Evolutionary conservation across 2,888 invertebrate species (phyloP).

Genomic region (Scaptomyza reducta): DNA sequence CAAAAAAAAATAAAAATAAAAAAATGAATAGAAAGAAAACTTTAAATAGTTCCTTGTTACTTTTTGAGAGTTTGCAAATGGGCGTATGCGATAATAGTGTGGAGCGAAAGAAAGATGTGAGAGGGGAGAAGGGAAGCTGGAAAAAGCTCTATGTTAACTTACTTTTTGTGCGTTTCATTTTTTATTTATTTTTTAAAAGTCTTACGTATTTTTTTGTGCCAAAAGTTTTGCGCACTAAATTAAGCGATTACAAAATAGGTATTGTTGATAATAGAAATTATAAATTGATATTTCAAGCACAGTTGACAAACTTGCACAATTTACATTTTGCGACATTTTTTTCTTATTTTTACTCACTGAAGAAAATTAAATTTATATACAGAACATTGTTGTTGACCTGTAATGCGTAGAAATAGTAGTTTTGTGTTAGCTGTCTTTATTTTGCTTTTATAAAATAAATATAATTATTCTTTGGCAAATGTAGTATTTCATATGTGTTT

Average conservation of each 20-base stretch:
- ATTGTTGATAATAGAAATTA: conserved; percentile 66
- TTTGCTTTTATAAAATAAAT: too few species aligned
- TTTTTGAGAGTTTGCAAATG: conserved; percentile 67
- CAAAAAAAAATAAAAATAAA: conserved; percentile 17
- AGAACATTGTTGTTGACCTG: too few species aligned
- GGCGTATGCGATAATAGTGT: conserved; percentile 22
- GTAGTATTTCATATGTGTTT: too few species aligned
- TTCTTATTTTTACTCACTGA: too few species aligned
- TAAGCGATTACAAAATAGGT: conserved; percentile 72
- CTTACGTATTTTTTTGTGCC: conserved; percentile 51
- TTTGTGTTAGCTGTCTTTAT: too few species aligned
- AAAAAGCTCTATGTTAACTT: conserved; percentile 65
- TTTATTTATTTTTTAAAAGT: conserved; percentile 13
- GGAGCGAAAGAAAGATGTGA: not conserved
- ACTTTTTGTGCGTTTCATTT: conserved; percentile 54
- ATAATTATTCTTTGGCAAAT: too few species aligned
- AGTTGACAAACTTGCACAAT: conserved; percentile 20
- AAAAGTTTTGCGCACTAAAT: conserved; percentile 69
- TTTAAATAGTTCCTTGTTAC: conserved; percentile 72
- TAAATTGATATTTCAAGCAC: conserved; percentile 55
- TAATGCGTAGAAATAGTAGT: too few species aligned
- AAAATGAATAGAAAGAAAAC: conserved; percentile 39
- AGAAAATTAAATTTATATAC: too few species aligned
- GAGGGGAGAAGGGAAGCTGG: conserved; percentile 5
- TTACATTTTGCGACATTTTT: not conserved